phyloP scores from a whole-genome alignment of 2,113 vertebrate genomes.

The Silurus meridionalis region DNA sequence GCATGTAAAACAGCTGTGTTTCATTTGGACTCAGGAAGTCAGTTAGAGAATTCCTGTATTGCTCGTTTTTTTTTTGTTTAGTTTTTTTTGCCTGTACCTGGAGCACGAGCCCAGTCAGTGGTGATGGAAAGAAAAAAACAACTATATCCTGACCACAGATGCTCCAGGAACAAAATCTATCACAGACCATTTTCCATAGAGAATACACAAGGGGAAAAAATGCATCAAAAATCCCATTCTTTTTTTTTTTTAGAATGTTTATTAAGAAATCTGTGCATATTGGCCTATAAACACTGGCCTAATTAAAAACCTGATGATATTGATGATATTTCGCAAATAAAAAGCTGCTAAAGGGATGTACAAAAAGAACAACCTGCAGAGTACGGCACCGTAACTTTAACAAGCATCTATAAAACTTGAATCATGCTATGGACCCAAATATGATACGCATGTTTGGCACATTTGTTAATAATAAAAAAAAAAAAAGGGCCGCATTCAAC shows the following conservation, averaged over 20 bases:
- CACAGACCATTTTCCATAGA: not conserved
- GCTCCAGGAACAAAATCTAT: not conserved
- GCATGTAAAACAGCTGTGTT: conserved; percentile 71
- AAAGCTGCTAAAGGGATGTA: not conserved
- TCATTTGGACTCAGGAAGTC: conserved; percentile 67
- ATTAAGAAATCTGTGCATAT: not conserved
- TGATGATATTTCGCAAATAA: not conserved
- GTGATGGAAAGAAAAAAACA: conserved; percentile 71
- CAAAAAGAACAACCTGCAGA: not conserved
- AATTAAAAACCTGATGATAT: not conserved
- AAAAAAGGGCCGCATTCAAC: not conserved
- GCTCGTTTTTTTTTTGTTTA: conserved; percentile 27
- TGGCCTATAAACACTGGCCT: not conserved
- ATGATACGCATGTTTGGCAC: not conserved
- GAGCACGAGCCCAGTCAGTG: conserved; percentile 53
- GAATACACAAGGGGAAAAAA: not conserved
- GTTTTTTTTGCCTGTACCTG: conserved; percentile 64
- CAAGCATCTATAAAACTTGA: not conserved
- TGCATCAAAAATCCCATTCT: not conserved
- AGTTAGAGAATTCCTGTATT: conserved; percentile 57
- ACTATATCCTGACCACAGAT: conserved; percentile 54
- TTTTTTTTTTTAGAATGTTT: not conserved
- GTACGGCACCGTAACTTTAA: not conserved
- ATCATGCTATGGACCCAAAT: not conserved
- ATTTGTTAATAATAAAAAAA: not conserved